phyloP scores from a whole-genome alignment of 2,113 vertebrate species.

The Oplegnathus fasciatus region DNA sequence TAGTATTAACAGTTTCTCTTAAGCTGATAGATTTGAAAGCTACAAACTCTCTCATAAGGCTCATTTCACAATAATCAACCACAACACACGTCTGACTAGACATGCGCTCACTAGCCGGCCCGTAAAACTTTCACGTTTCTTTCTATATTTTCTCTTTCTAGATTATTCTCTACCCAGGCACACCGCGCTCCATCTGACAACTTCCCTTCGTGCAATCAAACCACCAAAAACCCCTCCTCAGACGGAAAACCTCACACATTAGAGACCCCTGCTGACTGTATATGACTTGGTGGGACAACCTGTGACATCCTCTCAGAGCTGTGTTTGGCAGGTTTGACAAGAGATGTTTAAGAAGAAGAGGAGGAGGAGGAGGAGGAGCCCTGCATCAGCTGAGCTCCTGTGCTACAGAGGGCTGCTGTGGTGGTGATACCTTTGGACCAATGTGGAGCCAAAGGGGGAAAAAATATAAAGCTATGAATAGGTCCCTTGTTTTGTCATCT shows the following conservation, averaged over 20 bases:
- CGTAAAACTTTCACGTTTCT: slow-evolving; percentile 19
- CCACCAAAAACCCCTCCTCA: not conserved
- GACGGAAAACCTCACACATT: slow-evolving; percentile 6
- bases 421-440: slow-evolving; percentile 23
- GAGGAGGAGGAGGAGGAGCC: slow-evolving; percentile 14
- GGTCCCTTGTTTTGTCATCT: not conserved
- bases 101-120: not conserved
- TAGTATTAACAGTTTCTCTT: slow-evolving; percentile 56
- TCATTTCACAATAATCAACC: slow-evolving; percentile 42
- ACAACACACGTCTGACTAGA: slow-evolving; percentile 21
- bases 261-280: not conserved
- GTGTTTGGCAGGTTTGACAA: slow-evolving; percentile 49
- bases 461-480: not conserved
- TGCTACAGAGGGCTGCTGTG: slow-evolving; percentile 66
- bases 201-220: not conserved
- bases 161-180: not conserved
- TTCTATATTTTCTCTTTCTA: slow-evolving; percentile 20
- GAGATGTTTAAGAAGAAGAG: slow-evolving; percentile 1
- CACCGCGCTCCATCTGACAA: slow-evolving; percentile 12
- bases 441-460: not conserved
- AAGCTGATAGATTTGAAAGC: slow-evolving; percentile 39
- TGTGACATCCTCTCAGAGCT: slow-evolving; percentile 15
- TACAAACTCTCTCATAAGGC: slow-evolving; percentile 67
- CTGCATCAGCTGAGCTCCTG: slow-evolving; percentile 39
- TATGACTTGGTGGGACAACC: slow-evolving; percentile 11